Evolutionary conservation across 2,797 vertebrate species (phyloP).

Genomic region (Sylvilagus floridanus): DNA sequence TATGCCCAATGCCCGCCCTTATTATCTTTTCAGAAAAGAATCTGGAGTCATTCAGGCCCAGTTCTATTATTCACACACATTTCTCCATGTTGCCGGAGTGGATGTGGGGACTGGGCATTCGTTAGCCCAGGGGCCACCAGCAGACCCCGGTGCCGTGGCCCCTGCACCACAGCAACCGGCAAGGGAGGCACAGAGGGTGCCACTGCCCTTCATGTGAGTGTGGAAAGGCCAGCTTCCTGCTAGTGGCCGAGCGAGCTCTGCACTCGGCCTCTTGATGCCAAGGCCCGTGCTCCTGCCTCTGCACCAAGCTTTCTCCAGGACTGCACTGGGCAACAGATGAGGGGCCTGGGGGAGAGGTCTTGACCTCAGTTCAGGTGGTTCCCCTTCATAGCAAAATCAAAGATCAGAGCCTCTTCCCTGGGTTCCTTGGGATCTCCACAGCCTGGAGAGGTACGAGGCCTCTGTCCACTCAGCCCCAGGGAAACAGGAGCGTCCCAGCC

Average conservation of each 20-base stretch:
- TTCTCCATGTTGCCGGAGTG: not conserved
- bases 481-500: not conserved
- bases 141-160: not conserved
- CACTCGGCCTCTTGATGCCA: conserved; percentile 19
- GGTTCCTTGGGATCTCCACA: not conserved
- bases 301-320: conserved; percentile 28
- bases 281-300: conserved; percentile 29
- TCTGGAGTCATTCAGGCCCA: not conserved
- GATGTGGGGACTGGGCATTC: not conserved
- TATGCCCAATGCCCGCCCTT: not conserved
- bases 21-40: conserved; percentile 28
- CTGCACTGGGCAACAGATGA: not conserved
- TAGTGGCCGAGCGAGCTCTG: not conserved
- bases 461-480: not conserved
- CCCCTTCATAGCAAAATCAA: not conserved
- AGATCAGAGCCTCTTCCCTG: not conserved
- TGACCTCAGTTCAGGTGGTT: not conserved
- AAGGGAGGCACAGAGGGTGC: not conserved
- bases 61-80: conserved; percentile 12
- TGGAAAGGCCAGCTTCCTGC: conserved; percentile 45
- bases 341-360: not conserved
- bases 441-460: not conserved
- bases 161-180: not conserved
- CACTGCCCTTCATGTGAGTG: not conserved
- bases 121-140: not conserved